Conservation (phyloP, 2,113 vertebrate genomes). For the Todiramphus saurophagus region DNA sequence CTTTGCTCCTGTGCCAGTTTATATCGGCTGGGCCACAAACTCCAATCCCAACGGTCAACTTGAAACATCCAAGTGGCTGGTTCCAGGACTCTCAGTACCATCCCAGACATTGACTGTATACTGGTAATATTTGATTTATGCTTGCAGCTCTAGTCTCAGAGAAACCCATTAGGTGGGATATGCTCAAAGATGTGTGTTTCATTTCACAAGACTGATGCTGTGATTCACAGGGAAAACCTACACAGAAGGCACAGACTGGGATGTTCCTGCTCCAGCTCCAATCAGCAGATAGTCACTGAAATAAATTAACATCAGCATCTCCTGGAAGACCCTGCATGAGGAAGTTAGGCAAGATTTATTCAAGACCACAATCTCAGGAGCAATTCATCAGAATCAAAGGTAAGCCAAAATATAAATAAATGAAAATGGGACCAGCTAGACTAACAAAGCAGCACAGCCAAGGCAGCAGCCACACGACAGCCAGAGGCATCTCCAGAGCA, state of each 20-base stretch:
- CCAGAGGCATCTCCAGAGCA: conserved; percentile 23
- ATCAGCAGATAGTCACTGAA: neutral
- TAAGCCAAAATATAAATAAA: conserved; percentile 17
- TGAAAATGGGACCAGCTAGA: neutral
- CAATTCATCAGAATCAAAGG: conserved; percentile 1
- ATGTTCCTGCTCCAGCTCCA: neutral
- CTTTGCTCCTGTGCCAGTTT: neutral
- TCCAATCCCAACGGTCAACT: neutral
- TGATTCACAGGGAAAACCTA: conserved; percentile 15
- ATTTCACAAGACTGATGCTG: neutral
- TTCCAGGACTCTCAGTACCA: neutral
- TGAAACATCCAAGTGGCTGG: neutral
- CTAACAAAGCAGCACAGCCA: neutral
- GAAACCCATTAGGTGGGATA: neutral
- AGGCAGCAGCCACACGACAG: conserved; percentile 26
- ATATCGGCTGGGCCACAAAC: neutral
- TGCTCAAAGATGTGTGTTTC: neutral
- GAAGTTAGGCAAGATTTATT: conserved; percentile 19
- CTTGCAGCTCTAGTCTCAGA: neutral
- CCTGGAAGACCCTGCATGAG: neutral
- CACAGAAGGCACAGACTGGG: neutral
- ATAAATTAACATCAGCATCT: conserved; percentile 3
- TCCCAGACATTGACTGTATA: neutral
- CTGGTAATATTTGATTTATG: neutral
- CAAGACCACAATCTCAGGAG: neutral